Conservation (phyloP, 2,797 vertebrate species). For the Epinephelus awoara region DNA sequence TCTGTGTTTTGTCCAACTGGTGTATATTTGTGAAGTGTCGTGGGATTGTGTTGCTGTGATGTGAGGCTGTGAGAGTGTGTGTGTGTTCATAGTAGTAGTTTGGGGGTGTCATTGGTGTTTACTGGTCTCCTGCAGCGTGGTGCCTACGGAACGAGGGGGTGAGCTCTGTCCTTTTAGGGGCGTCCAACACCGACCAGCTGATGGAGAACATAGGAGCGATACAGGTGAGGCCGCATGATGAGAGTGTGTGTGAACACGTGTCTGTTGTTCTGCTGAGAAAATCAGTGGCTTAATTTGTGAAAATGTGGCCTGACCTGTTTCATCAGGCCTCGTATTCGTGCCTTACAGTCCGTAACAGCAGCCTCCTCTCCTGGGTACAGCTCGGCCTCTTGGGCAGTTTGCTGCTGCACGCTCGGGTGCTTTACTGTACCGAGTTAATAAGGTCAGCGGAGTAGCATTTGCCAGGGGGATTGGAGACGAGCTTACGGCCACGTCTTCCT, state of each 20-base stretch:
- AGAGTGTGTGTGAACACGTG: background rate
- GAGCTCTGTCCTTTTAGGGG: conserved; percentile 96
- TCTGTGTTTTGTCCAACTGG: background rate
- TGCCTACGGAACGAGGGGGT: conserved; percentile 98
- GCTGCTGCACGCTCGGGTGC: conserved; percentile 69
- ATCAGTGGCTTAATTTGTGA: conserved; percentile 30
- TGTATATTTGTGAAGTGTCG: conserved; percentile 10
- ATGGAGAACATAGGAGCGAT: conserved; percentile 99
- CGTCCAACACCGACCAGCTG: conserved; percentile 96
- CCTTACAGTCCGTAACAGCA: conserved; percentile 48
- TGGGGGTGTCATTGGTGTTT: conserved; percentile 77
- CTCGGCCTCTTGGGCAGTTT: conserved; percentile 72
- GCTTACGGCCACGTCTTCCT: conserved; percentile 59
- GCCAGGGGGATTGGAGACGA: conserved; percentile 64
- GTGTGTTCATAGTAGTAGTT: conserved; percentile 18
- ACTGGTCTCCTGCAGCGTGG: conserved; percentile 92
- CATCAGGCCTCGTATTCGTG: conserved; percentile 30
- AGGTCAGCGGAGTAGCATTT: conserved; percentile 76
- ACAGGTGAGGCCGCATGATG: conserved; percentile 88
- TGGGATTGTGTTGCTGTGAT: conserved; percentile 16
- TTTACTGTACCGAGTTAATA: conserved; percentile 79
- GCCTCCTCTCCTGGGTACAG: conserved; percentile 56
- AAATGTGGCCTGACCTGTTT: conserved; percentile 44
- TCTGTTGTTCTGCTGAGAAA: conserved; percentile 4
- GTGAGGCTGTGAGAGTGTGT: conserved; percentile 13